phyloP scores from a whole-genome alignment of 1,140 invertebrate species.

The Lanistes nyassanus region DNA sequence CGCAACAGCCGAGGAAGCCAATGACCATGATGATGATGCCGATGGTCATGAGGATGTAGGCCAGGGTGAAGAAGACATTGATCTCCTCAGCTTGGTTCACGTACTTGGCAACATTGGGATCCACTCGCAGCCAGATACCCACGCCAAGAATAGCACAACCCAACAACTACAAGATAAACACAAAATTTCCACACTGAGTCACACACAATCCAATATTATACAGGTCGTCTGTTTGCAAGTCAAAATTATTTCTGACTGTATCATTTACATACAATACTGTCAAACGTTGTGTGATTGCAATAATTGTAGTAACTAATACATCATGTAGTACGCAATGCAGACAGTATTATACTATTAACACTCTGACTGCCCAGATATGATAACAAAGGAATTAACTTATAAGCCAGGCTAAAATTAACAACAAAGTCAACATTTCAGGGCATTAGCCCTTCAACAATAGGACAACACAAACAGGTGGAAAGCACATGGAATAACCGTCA shows the following conservation, averaged over 20 bases:
- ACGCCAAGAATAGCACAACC: constrained; percentile 79
- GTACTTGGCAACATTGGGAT: constrained; percentile 64
- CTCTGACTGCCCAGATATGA: too few relatives aligned
- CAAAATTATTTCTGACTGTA: neutral
- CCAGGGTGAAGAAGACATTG: constrained; percentile 50
- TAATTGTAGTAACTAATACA: too few relatives aligned
- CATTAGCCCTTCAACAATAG: too few relatives aligned
- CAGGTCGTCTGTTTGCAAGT: neutral
- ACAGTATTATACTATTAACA: too few relatives aligned
- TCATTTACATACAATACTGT: too few relatives aligned
- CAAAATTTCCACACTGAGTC: neutral
- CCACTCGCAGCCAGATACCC: constrained; percentile 81
- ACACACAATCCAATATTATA: neutral
- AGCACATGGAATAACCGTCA: too few relatives aligned
- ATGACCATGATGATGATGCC: constrained; percentile 85
- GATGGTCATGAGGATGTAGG: constrained; percentile 77
- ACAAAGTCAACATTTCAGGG: too few relatives aligned
- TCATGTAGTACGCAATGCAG: too few relatives aligned
- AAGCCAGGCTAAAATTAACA: too few relatives aligned
- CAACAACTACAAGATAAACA: constrained; percentile 72
- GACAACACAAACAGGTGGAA: too few relatives aligned
- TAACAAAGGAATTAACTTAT: too few relatives aligned
- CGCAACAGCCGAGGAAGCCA: constrained; percentile 91
- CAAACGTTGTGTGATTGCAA: too few relatives aligned
- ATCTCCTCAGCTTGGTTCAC: constrained; percentile 50